Conservation (phyloP, 2,113 vertebrate genomes). For the Fregata magnificens region DNA sequence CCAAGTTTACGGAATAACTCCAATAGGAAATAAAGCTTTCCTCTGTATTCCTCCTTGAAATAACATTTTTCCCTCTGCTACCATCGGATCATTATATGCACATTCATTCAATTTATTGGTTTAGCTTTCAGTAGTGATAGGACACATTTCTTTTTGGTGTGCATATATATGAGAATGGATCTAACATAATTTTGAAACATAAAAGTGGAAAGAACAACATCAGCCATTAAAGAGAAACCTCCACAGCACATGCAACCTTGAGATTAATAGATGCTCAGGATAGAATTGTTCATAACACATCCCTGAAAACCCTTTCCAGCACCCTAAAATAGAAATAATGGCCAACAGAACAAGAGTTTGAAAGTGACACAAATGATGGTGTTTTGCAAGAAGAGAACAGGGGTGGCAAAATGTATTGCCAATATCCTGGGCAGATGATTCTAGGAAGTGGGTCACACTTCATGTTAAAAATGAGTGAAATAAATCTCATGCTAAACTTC, state of each 20-base stretch:
- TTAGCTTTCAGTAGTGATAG: background rate
- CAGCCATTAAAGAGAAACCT: background rate
- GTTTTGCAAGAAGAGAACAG: fast-evolving
- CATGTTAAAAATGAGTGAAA: background rate
- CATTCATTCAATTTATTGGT: background rate
- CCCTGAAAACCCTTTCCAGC: background rate
- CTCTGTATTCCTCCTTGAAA: background rate
- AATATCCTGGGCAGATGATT: fast-evolving
- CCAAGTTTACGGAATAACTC: background rate
- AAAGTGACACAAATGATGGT: background rate
- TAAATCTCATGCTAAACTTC: background rate
- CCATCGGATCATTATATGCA: background rate
- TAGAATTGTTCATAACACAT: background rate
- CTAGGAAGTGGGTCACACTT: background rate
- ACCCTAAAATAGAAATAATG: background rate
- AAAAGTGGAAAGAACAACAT: background rate
- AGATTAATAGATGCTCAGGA: background rate
- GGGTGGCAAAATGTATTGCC: background rate
- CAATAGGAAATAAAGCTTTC: background rate
- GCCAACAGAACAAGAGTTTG: background rate
- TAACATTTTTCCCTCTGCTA: background rate
- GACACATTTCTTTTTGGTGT: background rate
- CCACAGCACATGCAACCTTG: background rate
- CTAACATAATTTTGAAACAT: background rate
- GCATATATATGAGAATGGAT: background rate